Evolutionary conservation across 2,888 invertebrate species (phyloP).

Genomic region (Coelinius sp.): DNA sequence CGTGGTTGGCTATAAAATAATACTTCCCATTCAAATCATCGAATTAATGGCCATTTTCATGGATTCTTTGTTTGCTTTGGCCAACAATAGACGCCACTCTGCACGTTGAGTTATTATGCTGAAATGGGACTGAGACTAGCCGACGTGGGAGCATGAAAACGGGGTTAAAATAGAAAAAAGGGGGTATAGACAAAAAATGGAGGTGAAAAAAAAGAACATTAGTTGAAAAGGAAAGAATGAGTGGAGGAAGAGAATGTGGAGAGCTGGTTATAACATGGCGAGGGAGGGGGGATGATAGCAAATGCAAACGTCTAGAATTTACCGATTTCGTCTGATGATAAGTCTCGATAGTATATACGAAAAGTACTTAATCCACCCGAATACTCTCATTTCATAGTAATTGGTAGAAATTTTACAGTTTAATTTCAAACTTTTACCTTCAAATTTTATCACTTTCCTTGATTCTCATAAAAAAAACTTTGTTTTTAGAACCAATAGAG

Average conservation of each 20-base stretch:
- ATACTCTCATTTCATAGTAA: not conserved
- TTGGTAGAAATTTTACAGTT: not conserved
- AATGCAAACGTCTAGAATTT: not conserved
- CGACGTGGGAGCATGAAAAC: conserved; percentile 28
- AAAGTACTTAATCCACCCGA: not conserved
- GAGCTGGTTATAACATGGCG: not conserved
- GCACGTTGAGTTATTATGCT: conserved; percentile 59
- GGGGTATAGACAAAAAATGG: not conserved
- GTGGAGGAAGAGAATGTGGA: conserved; percentile 1
- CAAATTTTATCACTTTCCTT: conserved; percentile 2
- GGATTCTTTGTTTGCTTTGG: conserved; percentile 62
- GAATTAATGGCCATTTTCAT: conserved; percentile 66
- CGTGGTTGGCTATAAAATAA: conserved; percentile 66
- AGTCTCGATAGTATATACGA: not conserved
- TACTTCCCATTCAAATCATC: conserved; percentile 66
- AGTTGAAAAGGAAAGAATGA: not conserved
- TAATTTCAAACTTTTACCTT: conserved; percentile 10
- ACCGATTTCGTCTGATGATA: not conserved
- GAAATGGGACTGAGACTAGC: conserved; percentile 50
- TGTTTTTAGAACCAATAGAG: not conserved
- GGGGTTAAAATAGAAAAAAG: conserved; percentile 26
- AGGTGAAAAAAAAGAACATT: not conserved
- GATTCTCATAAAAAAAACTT: not conserved
- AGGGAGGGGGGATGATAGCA: not conserved
- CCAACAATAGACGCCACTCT: conserved; percentile 52